Base-by-base conservation (phyloP, 2,888 invertebrate species). In the Cryptops parisi region DNA sequence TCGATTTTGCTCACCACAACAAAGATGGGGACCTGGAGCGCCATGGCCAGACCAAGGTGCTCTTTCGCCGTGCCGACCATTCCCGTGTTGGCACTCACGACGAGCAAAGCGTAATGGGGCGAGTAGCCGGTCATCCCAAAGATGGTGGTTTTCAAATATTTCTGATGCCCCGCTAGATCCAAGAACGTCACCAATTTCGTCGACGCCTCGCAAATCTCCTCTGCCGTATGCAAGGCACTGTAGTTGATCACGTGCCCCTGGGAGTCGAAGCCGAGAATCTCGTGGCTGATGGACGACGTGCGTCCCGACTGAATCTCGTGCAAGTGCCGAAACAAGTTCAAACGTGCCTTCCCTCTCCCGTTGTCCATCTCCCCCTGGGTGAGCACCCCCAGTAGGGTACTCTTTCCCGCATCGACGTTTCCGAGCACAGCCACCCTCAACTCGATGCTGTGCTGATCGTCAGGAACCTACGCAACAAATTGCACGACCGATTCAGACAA, bases 281-380 rank as follows among this genome's bases (percentile, higher is more conserved):
- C 94, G 66, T 93, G 91, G 59, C 90, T 90, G 63, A 96, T 86
- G 3, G 91, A 93, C 0, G 91, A 93, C 0, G 96, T 97, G 58
- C 93, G 76, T 0, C 96, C 96, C 17, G 84, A 81, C 67, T 85
- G 83, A 53, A 98, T 89, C 69, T 98, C 98, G 69, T 98, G 98
- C 59, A 90, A 75, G 65, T 97, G 78, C 19, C 77, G 67, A 70
- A 99, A 90, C 80, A 98, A 86, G 71, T 96, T 97, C 6, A 97
- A 73, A 1, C 98, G 78, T 0, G 97, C 93, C 63, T 88, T 79
- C 4, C 98, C 96, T 54, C 89, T 75, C 0, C 97, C 97, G 71
- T 97, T 96, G 69, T 98, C 97, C 55, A 91, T 73, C 67, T 87
- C 88, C 24, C 96, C 94, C 70, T 96, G 93, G 0, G 96, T 96